A percentile compares a stretch with the other conserved stretches of the same genome.
phyloP scores from a whole-genome alignment of 2,113 vertebrate genomes.

The Lepisosteus osseus region DNA sequence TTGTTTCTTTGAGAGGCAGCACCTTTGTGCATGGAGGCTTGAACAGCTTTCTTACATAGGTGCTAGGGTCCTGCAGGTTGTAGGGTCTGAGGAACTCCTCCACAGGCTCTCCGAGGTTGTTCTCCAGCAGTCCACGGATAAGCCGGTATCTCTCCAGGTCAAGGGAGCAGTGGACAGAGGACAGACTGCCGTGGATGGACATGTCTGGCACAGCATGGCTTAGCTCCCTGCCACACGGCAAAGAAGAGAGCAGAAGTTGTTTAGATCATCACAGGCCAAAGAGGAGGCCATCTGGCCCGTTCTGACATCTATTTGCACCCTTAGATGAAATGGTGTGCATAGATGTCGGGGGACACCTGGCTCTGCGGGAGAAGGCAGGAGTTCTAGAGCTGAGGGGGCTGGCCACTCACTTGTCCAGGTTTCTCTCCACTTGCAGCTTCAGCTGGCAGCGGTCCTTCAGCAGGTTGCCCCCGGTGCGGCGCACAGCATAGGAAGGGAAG shows the following conservation, averaged over 20 bases:
- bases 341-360: no score
- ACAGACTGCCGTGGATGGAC: conserved; percentile 84
- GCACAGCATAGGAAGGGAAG: conserved; percentile 84
- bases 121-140: conserved; percentile 86
- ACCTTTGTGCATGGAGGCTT: neutral
- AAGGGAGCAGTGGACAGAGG: conserved; percentile 90
- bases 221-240: conserved; percentile 70
- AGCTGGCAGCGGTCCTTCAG: conserved; percentile 84
- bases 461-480: conserved; percentile 81
- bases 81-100: conserved; percentile 94
- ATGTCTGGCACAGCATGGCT: conserved; percentile 88
- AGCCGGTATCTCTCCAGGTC: conserved; percentile 86
- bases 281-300: no score
- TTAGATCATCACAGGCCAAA: no score
- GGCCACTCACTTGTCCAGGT: conserved; percentile 84
- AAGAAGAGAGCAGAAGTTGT: neutral
- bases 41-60: conserved; percentile 71
- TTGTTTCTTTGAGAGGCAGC: no score
- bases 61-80: conserved; percentile 89
- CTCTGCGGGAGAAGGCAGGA: no score
- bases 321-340: no score
- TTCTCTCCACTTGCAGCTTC: conserved; percentile 88
- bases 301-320: no score
- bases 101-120: conserved; percentile 89
- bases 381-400: neutral